phyloP scores from a whole-genome alignment of 2,888 invertebrate species.

The Trachelus stipa region DNA sequence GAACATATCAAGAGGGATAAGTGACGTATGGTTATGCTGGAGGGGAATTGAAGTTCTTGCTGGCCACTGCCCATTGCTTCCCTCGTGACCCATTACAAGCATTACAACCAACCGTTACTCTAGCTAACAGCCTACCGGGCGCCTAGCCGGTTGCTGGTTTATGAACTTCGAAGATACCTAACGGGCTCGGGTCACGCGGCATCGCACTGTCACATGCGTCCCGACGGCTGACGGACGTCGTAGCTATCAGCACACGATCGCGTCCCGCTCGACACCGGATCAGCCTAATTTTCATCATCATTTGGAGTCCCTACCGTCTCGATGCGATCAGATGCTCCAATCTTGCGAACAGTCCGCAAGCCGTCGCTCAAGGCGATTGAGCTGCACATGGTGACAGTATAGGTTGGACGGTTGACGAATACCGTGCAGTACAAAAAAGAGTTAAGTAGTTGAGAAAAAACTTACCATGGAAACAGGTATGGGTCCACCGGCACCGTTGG shows the following conservation, averaged over 20 bases:
- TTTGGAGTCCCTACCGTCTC: slow-evolving; percentile 46
- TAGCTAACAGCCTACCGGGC: background rate
- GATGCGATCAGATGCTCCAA: slow-evolving; percentile 51
- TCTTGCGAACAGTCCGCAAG: too few relatives aligned
- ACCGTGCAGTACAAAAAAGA: background rate
- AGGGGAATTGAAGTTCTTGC: background rate
- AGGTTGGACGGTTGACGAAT: too few relatives aligned
- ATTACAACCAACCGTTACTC: background rate
- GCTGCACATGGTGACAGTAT: too few relatives aligned
- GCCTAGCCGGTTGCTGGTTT: slow-evolving; percentile 36
- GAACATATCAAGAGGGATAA: slow-evolving; percentile 9
- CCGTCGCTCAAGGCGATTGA: too few relatives aligned
- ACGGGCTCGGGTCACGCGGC: slow-evolving; percentile 34
- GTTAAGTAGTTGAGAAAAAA: slow-evolving; percentile 43
- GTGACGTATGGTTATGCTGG: background rate
- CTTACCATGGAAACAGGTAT: slow-evolving; percentile 92
- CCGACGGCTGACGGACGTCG: background rate
- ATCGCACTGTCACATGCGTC: background rate
- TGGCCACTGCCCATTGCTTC: slow-evolving; percentile 25
- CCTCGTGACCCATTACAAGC: background rate
- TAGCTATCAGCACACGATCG: background rate
- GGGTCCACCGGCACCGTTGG: slow-evolving; percentile 87
- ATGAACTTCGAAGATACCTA: slow-evolving; percentile 50
- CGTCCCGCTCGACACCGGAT: slow-evolving; percentile 48
- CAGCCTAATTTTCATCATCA: slow-evolving; percentile 55